Evolutionary conservation across 2,797 vertebrate species (phyloP).

Genomic region (Hoplostethus atlanticus): DNA sequence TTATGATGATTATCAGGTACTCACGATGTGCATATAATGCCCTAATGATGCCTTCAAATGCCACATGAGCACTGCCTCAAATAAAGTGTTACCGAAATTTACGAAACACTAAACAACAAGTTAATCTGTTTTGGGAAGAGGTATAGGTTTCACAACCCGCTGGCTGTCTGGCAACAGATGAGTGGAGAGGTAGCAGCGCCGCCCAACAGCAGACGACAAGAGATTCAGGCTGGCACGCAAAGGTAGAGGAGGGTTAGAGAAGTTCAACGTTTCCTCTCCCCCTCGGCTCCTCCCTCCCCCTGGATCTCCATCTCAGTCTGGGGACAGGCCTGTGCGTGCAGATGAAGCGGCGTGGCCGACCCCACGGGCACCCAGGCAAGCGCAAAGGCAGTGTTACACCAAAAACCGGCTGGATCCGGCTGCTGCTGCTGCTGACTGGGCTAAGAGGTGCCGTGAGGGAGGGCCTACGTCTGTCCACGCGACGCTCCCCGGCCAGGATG

Average conservation of each 20-base stretch:
- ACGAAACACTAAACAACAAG: neutral
- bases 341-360: conserved; percentile 75
- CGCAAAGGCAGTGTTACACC: conserved; percentile 57
- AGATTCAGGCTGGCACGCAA: conserved; percentile 37
- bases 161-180: neutral
- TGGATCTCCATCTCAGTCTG: neutral
- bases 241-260: neutral
- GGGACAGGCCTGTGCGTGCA: conserved; percentile 49
- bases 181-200: conserved; percentile 6
- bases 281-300: conserved; percentile 16
- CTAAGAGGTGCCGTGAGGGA: conserved; percentile 12
- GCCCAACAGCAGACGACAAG: conserved; percentile 12
- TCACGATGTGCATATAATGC: no score
- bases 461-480: conserved; percentile 45
- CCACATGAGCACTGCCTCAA: no score
- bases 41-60: no score
- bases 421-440: conserved; percentile 7
- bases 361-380: conserved; percentile 46
- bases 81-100: neutral
- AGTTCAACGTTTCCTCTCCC: conserved; percentile 59
- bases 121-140: neutral
- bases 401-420: conserved; percentile 75
- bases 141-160: conserved; percentile 31
- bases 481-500: conserved; percentile 41
- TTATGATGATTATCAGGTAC: no score